Evolutionary conservation across 2,113 vertebrate species (phyloP), one percentile per base, ranked within the genome.

Genomic region (Rynchops niger): DNA sequence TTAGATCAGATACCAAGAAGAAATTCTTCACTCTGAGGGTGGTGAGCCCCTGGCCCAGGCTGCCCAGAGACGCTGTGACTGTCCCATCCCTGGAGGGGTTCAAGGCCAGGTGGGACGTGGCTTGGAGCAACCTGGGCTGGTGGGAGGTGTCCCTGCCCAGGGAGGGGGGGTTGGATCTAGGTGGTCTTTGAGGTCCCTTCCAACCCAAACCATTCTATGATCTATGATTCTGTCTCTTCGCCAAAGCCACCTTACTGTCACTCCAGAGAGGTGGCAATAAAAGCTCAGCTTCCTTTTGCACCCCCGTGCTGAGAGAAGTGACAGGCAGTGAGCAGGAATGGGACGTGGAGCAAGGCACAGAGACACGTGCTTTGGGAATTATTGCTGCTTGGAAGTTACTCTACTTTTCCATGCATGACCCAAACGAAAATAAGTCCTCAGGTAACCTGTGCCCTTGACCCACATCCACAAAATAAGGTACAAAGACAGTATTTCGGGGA

Each of bases 271-370:
- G 27, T 13, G 71, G 55, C 82, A 86, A 45, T 9, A 40, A 40
- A 32, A 94, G 43, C 89, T 67, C 47, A 61, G 76, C 62, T 73
- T 38, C 32, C 2, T 25, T 73, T 36, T 47, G 40, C 56, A 66
- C 9, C 25, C 17, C 32, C 1, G 5, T 1, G 2, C 10, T 0
- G 1, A 23, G 20, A 62, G n/a, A 42, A 61, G 20, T 7, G 58
- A 26, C 47, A 20, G 16, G 14, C 65, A 45, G 42, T 3, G 74
- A 93, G 65, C 11, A 53, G 61, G 56, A 72, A 7, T 0, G 15
- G 36, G 52, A 27, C 9, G 26, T 8, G 25, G 59, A 66, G 50
- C 34, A 59, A 53, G 38, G 55, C 7, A 34, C 43, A 86, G 49
- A 29, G 11, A 42, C 90, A 76, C 0, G 8, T 40, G 62, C 71